Evolutionary conservation across 92 coral and sea anemone genomes (phyloP), one percentile per base, ranked within the genome.

Genomic region (Epizoanthus rinbou): DNA sequence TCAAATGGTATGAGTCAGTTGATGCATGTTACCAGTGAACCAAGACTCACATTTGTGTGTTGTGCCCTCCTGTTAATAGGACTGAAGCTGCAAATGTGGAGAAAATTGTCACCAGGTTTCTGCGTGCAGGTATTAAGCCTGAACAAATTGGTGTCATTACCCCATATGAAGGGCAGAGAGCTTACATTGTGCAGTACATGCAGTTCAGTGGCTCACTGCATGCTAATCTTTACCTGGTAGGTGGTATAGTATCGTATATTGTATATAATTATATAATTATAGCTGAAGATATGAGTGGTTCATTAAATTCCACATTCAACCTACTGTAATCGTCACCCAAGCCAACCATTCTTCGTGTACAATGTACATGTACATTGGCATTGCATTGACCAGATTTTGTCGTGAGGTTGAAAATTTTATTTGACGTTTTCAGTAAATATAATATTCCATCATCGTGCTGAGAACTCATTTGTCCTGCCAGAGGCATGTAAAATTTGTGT

Each of bases 21-120:
- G 1, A 66, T 1, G 17, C 24, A 31, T 11, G 8, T 13, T 10
- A 28, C 0, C 3, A 31, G 25, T 66, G 33, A 35, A 28, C 15
- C 16, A 5, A 3, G 13, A 37, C 70, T 22, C 39, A 71, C 47
- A 19, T 11, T 71, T 16, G 25, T 9, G 37, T 19, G 11, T 19
- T 16, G 1, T 74, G 3, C 69, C 15, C 14, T 50, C 75, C 66
- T 25, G 13, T 64, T 21, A 3, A 19, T 83, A 96, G 99, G 84
- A 96, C 99, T 63, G 99, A 96, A 76, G 99, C 98, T 75, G 99
- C 99, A 15, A 94, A 94, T 80, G 99, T 96, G 65, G 99, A 96
- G 89, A 96, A 96, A 85, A 96, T 96, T 74, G 99, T 94, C 62
- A 96, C 99, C 4, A 87, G 99, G 50, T 96, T 96, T 84, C 83